Evolutionary conservation across 1,140 invertebrate genomes (phyloP).

Genomic region (Eriocheir sinensis): DNA sequence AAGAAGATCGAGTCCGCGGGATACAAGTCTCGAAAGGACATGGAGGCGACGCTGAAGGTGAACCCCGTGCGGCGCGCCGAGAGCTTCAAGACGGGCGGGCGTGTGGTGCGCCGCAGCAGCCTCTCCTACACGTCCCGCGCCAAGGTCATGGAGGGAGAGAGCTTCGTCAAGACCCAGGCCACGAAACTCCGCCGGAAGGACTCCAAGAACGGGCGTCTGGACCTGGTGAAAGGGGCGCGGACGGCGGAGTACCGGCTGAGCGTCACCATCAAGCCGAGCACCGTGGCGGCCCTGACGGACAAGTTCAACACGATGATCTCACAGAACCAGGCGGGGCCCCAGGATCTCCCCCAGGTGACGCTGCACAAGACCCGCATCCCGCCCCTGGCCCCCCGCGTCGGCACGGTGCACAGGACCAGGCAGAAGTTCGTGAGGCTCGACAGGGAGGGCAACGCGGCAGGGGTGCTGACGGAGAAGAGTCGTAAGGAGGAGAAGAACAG

Average conservation of each 20-base stretch:
- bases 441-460: conserved; percentile 38
- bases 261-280: conserved; percentile 77
- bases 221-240: conserved; percentile 64
- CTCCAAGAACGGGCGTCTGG: conserved; percentile 71
- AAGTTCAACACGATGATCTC: conserved; percentile 79
- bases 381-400: conserved; percentile 67
- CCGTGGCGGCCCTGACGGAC: conserved; percentile 75
- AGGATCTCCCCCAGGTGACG: conserved; percentile 66
- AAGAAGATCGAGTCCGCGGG: conserved; percentile 75
- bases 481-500: conserved; percentile 72
- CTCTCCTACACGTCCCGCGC: conserved; percentile 68
- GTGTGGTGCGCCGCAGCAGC: conserved; percentile 70
- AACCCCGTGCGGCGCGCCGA: conserved; percentile 76
- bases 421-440: conserved; percentile 56
- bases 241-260: conserved; percentile 78
- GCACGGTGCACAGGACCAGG: conserved; percentile 72
- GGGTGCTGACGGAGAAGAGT: conserved; percentile 66
- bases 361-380: conserved; percentile 57
- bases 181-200: conserved; percentile 74
- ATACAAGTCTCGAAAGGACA: conserved; percentile 72
- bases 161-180: conserved; percentile 74
- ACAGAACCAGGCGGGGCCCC: conserved; percentile 73
- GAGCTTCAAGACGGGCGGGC: conserved; percentile 74
- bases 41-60: conserved; percentile 65
- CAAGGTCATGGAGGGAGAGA: conserved; percentile 74